Evolutionary conservation across 2,113 vertebrate genomes (phyloP), one percentile per base, ranked within the genome.

Genomic region (Lasiurus borealis): DNA sequence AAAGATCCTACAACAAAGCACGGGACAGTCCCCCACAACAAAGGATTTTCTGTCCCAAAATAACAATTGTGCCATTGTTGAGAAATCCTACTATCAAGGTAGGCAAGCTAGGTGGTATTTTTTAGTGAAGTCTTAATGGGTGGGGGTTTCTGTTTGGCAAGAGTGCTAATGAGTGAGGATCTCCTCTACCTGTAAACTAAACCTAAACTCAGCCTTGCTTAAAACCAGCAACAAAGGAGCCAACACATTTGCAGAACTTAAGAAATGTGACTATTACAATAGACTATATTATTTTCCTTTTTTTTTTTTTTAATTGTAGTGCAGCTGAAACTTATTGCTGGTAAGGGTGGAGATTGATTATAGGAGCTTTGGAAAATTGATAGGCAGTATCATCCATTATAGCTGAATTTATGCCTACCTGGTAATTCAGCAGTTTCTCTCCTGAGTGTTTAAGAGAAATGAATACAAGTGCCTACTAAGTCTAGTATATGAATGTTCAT

Each of bases 401-500:
- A 57, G 27, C 13, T 84, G n/a, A 93, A 82, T 9, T 81, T 91
- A 92, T 0, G 9, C 29, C 13, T 88, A 82, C 21, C 16, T n/a
- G 31, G 3, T 92, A 84, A 78, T 68, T 88, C 19, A 94, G 14
- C 87, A 94, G 0, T 90, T 76, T 92, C 34, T 83, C 25, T 81
- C 36, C n/a, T 86, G 71, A 77, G 14, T 64, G 4, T 88, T 12
- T 86, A 85, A 71, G 23, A 90, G 27, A 94, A 83, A 73, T 92
- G 3, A 92, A 85, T 72, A 21, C 21, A 62, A 71, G 13, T 78
- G 15, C 40, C 77, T 85, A 29, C 57, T 69, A 62, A 89, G 21
- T 77, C 27, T 86, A 85, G 1, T 34, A 19, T 83, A n/a, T 44
- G 25, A 86, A 66, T 86, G 8, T 86, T 76, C 19, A 25, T 85